These are phyloP conservation scores for Leptodirus hochenwartii DNA, from an alignment of 2,888 invertebrate species.

Conservation along the genomic window DNA sequence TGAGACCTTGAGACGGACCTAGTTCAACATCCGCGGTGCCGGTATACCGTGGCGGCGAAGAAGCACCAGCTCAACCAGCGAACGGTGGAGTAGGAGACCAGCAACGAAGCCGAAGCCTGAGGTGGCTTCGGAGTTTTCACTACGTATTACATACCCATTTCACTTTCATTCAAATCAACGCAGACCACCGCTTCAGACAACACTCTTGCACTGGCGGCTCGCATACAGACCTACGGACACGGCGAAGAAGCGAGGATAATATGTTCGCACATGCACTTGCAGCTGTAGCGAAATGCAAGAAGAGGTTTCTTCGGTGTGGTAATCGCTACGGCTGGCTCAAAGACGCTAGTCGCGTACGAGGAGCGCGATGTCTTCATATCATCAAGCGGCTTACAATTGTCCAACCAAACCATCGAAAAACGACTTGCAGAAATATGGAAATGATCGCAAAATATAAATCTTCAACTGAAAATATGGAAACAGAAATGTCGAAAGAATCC, in stretches of 20 bases:
- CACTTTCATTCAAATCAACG: slow-evolving; percentile 27
- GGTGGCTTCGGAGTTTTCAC: slow-evolving; percentile 13
- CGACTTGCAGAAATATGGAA: no score
- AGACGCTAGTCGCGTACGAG: no score
- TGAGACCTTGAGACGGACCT: slow-evolving; percentile 30
- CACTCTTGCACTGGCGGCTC: slow-evolving; percentile 9
- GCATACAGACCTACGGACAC: slow-evolving; percentile 7
- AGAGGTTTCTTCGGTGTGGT: no score
- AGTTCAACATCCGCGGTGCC: slow-evolving; percentile 29
- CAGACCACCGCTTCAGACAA: slow-evolving; percentile 13
- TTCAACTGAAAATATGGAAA: no score
- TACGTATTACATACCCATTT: no score
- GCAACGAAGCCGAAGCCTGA: slow-evolving; percentile 4
- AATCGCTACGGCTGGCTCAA: no score
- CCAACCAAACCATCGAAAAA: no score
- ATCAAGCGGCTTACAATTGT: no score
- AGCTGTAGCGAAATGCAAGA: no score
- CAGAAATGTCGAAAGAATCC: no score
- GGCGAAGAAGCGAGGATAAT: neutral
- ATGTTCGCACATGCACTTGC: slow-evolving; percentile 4
- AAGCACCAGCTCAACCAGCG: slow-evolving; percentile 6
- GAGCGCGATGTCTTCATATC: no score
- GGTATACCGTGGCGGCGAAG: slow-evolving; percentile 14
- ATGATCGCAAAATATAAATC: no score
- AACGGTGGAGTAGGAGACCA: neutral